Conservation (phyloP, 1,140 invertebrate species). For the Ectropis grisescens region DNA sequence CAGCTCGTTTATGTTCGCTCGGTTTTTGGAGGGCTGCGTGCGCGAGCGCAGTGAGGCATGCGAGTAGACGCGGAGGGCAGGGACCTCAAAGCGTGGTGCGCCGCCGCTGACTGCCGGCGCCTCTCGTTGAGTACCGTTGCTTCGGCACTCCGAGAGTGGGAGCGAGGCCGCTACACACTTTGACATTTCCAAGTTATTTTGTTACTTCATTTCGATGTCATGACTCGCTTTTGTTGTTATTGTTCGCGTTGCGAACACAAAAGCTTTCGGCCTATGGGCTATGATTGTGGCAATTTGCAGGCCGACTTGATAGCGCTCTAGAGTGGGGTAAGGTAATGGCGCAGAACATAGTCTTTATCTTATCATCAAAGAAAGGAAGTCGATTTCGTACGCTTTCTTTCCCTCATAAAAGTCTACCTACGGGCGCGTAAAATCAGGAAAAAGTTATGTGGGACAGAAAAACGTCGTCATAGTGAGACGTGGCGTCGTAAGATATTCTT, state of each 20-base stretch:
- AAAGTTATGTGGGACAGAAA: too few relatives aligned
- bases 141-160: slow-evolving; percentile 42
- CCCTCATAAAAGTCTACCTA: too few relatives aligned
- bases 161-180: slow-evolving; percentile 41
- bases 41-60: too few relatives aligned
- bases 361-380: too few relatives aligned
- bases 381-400: too few relatives aligned
- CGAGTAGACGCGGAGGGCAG: too few relatives aligned
- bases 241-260: slow-evolving; percentile 11
- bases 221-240: slow-evolving; percentile 26
- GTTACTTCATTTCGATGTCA: slow-evolving; percentile 46
- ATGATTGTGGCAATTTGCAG: slow-evolving; percentile 6
- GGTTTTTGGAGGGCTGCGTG: not conserved
- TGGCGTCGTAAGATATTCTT: too few relatives aligned
- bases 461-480: too few relatives aligned
- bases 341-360: too few relatives aligned
- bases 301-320: too few relatives aligned
- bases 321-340: too few relatives aligned
- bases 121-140: slow-evolving; percentile 52
- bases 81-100: slow-evolving; percentile 39
- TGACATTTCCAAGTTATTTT: slow-evolving; percentile 52
- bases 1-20: not conserved
- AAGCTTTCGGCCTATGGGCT: slow-evolving; percentile 1
- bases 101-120: slow-evolving; percentile 33
- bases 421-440: too few relatives aligned